These are phyloP conservation scores for Coluber constrictor DNA, from an alignment of 2,797 vertebrate species.

Conservation along the genomic window DNA sequence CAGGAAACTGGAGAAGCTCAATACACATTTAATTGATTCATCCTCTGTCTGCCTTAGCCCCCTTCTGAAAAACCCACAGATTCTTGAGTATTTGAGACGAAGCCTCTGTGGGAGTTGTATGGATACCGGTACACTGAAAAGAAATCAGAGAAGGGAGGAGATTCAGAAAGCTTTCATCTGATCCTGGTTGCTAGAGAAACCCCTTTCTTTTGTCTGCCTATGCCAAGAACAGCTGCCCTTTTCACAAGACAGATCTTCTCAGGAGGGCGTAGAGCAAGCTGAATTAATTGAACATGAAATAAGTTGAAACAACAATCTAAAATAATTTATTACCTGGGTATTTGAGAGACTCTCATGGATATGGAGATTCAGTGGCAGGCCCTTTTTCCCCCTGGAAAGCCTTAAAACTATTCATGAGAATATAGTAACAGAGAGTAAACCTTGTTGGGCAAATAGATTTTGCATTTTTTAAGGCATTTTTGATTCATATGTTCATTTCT, in stretches of 20 bases:
- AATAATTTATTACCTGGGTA: neutral
- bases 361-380: neutral
- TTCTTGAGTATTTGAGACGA: slow-evolving; percentile 25
- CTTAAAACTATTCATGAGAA: neutral
- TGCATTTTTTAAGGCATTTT: neutral
- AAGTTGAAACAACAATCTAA: neutral
- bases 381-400: neutral
- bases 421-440: neutral
- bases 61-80: neutral
- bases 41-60: neutral
- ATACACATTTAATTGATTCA: slow-evolving; percentile 26
- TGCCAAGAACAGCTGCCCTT: slow-evolving; percentile 41
- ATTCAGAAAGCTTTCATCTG: slow-evolving; percentile 3
- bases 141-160: slow-evolving; percentile 15
- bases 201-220: slow-evolving; percentile 51
- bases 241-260: slow-evolving; percentile 25
- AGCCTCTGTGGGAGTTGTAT: slow-evolving; percentile 38
- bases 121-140: neutral
- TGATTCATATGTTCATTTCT: neutral
- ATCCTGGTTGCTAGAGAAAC: slow-evolving; percentile 54
- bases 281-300: rapidly evolving
- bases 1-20: slow-evolving; percentile 26
- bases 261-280: neutral
- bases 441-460: neutral
- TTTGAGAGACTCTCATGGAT: neutral